phyloP scores from a whole-genome alignment of 2,113 vertebrate genomes.

The Euleptes europaea region DNA sequence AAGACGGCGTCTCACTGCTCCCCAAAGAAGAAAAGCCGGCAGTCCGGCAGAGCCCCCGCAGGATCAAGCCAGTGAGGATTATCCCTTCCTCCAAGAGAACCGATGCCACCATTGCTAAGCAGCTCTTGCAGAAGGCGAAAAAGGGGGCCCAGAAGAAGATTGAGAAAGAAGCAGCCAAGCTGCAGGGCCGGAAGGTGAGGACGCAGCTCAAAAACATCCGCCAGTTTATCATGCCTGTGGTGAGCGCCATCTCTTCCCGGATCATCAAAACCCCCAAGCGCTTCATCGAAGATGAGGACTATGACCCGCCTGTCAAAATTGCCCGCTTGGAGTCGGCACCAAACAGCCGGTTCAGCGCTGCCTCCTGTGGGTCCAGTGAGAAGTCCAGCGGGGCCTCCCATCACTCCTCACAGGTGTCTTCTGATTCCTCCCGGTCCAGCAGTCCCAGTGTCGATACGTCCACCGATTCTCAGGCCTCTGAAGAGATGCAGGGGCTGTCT shows the following conservation, averaged over 20 bases:
- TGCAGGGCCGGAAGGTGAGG: constrained; percentile 84
- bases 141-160: constrained; percentile 92
- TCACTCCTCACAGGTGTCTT: constrained; percentile 96
- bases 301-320: constrained; percentile 90
- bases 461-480: constrained; percentile 94
- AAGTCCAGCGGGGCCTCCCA: constrained; percentile 92
- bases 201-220: constrained; percentile 97
- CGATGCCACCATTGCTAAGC: constrained; percentile 94
- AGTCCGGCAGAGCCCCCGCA: constrained; percentile 92
- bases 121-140: constrained; percentile 93
- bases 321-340: constrained; percentile 85
- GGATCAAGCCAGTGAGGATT: constrained; percentile 92
- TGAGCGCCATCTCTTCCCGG: constrained; percentile 94
- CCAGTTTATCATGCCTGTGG: constrained; percentile 98
- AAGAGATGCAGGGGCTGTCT: constrained; percentile 88
- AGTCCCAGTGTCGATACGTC: constrained; percentile 96
- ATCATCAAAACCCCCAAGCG: constrained; percentile 98
- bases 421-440: constrained; percentile 94
- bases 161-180: constrained; percentile 88
- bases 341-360: constrained; percentile 88
- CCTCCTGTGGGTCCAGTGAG: constrained; percentile 91
- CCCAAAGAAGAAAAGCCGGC: constrained; percentile 77
- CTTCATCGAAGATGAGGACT: constrained; percentile 96
- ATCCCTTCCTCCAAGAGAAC: constrained; percentile 95
- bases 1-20: constrained; percentile 75